Evolutionary conservation across 2,113 vertebrate species (phyloP).

Genomic region (Paracyprichromis sp.): DNA sequence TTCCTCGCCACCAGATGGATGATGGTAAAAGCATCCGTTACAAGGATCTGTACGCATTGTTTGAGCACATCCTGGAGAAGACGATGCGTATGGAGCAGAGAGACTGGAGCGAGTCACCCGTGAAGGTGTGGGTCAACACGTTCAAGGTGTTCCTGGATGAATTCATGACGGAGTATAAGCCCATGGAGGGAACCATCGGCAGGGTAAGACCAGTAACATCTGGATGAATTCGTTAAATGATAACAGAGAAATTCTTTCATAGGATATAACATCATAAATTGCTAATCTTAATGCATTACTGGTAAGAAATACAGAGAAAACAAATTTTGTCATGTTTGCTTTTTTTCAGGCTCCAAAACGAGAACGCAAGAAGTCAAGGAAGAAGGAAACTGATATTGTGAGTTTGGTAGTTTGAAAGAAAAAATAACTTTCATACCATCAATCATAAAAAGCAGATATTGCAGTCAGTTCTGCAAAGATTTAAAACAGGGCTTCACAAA

Average conservation of each 20-base stretch:
- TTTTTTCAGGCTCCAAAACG: slow-evolving; percentile 79
- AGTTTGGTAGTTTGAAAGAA: slow-evolving; percentile 49
- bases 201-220: slow-evolving; percentile 71
- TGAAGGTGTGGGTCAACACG: slow-evolving; percentile 96
- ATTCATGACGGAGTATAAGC: slow-evolving; percentile 92
- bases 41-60: slow-evolving; percentile 90
- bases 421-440: not conserved
- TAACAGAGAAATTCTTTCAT: not conserved
- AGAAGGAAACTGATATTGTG: slow-evolving; percentile 92
- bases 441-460: not conserved
- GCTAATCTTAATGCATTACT: not conserved
- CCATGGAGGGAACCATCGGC: slow-evolving; percentile 74
- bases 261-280: not conserved
- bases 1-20: slow-evolving; percentile 75
- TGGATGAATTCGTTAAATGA: not conserved
- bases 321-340: not conserved
- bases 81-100: slow-evolving; percentile 90
- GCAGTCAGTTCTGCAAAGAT: not conserved
- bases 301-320: not conserved
- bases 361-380: slow-evolving; percentile 92
- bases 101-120: slow-evolving; percentile 91
- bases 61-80: slow-evolving; percentile 96
- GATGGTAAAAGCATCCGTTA: slow-evolving; percentile 94
- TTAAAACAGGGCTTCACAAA: not conserved
- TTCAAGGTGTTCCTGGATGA: slow-evolving; percentile 98